Conservation (phyloP, 2,797 vertebrate species). For the Acanthiza pusilla region DNA sequence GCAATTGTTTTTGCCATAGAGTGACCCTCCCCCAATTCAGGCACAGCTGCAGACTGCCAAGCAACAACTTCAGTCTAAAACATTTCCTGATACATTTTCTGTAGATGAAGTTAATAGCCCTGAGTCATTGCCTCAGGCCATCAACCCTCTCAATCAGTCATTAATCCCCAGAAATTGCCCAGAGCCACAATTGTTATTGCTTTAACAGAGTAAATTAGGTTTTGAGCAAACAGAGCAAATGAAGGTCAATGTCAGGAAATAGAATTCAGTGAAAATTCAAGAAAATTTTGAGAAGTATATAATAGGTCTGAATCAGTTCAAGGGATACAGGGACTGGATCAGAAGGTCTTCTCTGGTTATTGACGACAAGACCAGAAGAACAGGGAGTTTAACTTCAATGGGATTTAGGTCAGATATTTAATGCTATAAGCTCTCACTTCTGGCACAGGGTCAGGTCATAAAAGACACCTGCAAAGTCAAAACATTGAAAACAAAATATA, state of each 20-base stretch:
- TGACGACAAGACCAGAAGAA: neutral
- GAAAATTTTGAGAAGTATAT: neutral
- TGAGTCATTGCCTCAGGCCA: neutral
- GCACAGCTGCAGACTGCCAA: neutral
- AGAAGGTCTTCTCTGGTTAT: neutral
- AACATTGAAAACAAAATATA: neutral
- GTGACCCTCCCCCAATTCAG: neutral
- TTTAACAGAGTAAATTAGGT: slow-evolving; percentile 16
- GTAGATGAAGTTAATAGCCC: slow-evolving; percentile 12
- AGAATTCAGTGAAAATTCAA: neutral
- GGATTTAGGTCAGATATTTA: neutral
- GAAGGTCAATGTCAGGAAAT: slow-evolving; percentile 20
- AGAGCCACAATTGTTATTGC: neutral
- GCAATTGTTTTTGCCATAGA: neutral
- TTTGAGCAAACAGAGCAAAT: slow-evolving; percentile 31
- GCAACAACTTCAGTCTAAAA: slow-evolving; percentile 1
- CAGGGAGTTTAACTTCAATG: neutral
- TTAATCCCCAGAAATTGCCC: slow-evolving; percentile 32
- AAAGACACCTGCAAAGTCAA: neutral
- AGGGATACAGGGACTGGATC: neutral
- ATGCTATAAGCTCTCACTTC: neutral
- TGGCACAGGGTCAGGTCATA: neutral
- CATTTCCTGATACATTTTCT: slow-evolving; percentile 25
- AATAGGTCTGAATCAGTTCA: neutral
- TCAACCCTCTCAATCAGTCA: slow-evolving; percentile 35